Evolutionary conservation across 35 echinoderm and acorn worm species (phyloP), one percentile per base, ranked within the genome.

Genomic region (Heliocidaris erythrogramma): DNA sequence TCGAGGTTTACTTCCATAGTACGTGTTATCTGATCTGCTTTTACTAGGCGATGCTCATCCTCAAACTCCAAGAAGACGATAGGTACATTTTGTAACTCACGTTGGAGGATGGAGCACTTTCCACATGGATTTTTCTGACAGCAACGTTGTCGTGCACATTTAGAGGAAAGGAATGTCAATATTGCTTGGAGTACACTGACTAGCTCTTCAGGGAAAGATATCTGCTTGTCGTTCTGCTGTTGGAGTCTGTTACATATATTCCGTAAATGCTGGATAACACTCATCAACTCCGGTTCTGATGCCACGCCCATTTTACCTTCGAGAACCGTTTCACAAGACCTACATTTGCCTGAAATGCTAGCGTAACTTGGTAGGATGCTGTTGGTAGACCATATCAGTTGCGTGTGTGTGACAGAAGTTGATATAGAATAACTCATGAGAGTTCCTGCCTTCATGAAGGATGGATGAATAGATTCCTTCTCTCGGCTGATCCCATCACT

Each of bases 81-180:
- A 27, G 91, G 91, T 9, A 92, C 91, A n/a, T 92, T 92, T 59
- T n/a, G n/a, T 42, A 92, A 59, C 12, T 92, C 91, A 24, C 50
- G 16, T 59, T 42, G 50, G 17, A 92, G 13, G 47, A 59, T 59
- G 7, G 24, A 48, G 50, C 91, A 92, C 2, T 2, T 32, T 50
- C 7, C 91, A 59, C 91, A 92, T 18, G 47, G 47, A 5, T 56
- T 5, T 30, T 92, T 17, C 9, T 32, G 91, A 30, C 13, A 30
- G 6, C 49, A 52, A n/a, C 13, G 13, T 92, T 92, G 5, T 27
- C 87, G 31, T 89, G 87, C 24, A n/a, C 91, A 92, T n/a, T 59
- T 12, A 16, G 47, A 30, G 30, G 31, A 32, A 27, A 92, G 13
- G 48, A 92, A 92, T 5, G 47, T 50, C 48, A 52, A 30, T 30